Conservation (phyloP, 1,140 invertebrate genomes). For the Cepaea nemoralis region DNA sequence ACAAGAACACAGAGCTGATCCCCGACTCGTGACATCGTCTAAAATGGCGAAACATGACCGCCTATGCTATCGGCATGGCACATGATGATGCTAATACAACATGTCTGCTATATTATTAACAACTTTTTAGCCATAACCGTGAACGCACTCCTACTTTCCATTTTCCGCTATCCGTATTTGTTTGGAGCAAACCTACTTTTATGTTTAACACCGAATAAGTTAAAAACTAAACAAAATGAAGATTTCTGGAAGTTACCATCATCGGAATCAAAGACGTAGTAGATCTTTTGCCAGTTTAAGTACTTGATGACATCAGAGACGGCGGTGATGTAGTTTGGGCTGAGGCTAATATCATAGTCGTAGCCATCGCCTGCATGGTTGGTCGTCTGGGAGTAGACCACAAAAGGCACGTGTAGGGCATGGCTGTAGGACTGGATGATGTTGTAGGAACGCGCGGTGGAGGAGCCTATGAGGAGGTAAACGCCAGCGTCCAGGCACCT, state of each 20-base stretch:
- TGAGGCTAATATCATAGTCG: conserved; percentile 78
- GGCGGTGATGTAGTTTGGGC: conserved; percentile 91
- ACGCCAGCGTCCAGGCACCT: conserved; percentile 91
- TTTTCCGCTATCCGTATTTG: no score
- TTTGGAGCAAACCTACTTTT: no score
- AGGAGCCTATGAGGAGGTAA: conserved; percentile 88
- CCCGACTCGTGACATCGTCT: no score
- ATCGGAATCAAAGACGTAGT: conserved; percentile 93
- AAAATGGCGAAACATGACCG: no score
- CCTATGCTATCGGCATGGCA: no score
- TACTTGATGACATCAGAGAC: conserved; percentile 91
- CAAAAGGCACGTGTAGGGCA: conserved; percentile 86
- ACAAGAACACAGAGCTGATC: no score
- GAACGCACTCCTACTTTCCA: no score
- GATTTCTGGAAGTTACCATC: conserved; percentile 82
- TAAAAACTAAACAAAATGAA: background rate
- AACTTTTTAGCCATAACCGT: no score
- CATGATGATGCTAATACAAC: no score
- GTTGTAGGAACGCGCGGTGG: conserved; percentile 92
- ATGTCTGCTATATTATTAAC: no score
- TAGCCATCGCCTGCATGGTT: conserved; percentile 36
- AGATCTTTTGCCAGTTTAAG: conserved; percentile 90
- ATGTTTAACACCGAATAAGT: no score
- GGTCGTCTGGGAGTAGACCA: conserved; percentile 41
- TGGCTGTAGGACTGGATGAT: conserved; percentile 85